A percentile compares a stretch with the other conserved stretches of the same genome.
Evolutionary conservation across 2,888 invertebrate genomes (phyloP).

Genomic region (Ochropleura plecta): DNA sequence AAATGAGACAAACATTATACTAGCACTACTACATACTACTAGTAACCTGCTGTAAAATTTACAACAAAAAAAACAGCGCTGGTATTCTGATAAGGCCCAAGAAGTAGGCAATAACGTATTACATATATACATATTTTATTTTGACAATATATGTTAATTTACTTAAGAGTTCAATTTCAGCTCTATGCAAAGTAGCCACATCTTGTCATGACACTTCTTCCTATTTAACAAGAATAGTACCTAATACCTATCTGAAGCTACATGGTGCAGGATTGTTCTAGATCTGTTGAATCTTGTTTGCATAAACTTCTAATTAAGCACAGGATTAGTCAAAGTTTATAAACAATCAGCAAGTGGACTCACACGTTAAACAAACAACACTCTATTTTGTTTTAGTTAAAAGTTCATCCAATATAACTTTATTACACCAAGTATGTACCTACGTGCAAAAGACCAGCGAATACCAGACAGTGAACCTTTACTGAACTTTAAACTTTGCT

Average conservation of each 20-base stretch:
- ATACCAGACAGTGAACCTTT: constrained; percentile 60
- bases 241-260: not conserved
- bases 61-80: no score
- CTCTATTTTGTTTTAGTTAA: constrained; percentile 19
- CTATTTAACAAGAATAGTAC: not conserved
- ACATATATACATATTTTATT: no score
- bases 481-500: constrained; percentile 61
- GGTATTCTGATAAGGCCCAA: no score
- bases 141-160: no score
- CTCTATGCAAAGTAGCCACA: no score
- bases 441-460: constrained; percentile 38
- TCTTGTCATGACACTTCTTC: not conserved
- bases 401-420: constrained; percentile 45
- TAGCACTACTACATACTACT: no score
- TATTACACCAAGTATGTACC: constrained; percentile 20
- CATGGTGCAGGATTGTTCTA: not conserved
- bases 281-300: not conserved
- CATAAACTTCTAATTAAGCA: not conserved
- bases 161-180: no score
- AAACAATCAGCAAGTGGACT: not conserved
- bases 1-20: no score
- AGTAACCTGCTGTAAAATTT: no score
- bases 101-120: no score
- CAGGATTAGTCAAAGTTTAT: not conserved
- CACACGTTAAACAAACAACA: constrained; percentile 12